phyloP scores from a whole-genome alignment of 2,797 vertebrate genomes.

The Channa striata region DNA sequence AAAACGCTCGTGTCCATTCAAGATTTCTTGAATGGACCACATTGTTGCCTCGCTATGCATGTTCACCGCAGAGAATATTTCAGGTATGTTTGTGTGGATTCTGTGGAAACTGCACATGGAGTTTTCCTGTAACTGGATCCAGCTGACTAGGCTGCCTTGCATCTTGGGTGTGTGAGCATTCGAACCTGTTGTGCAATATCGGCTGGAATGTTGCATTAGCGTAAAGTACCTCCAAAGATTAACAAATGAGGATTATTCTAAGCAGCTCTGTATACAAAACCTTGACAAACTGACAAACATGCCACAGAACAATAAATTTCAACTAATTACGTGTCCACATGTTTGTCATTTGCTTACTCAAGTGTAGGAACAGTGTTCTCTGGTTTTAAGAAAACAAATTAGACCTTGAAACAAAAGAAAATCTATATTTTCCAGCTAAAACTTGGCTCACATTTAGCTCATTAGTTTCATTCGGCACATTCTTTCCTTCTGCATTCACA shows the following conservation, averaged over 20 bases:
- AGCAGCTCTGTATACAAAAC: slow-evolving; percentile 16
- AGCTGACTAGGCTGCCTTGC: slow-evolving; percentile 42
- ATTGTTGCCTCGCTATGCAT: slow-evolving; percentile 1
- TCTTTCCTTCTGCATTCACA: neutral
- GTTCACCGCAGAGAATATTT: slow-evolving; percentile 7
- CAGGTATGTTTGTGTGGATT: slow-evolving; percentile 31
- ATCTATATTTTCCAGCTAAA: slow-evolving; percentile 9
- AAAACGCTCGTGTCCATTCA: neutral
- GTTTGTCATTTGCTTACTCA: slow-evolving; percentile 17
- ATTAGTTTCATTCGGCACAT: slow-evolving; percentile 2
- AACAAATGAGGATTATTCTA: slow-evolving; percentile 34
- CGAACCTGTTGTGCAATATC: slow-evolving; percentile 70
- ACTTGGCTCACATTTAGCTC: neutral
- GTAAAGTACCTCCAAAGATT: slow-evolving; percentile 31
- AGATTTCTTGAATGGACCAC: slow-evolving; percentile 28
- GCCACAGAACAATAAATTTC: neutral
- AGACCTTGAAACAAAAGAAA: neutral
- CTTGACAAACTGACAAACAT: slow-evolving; percentile 25
- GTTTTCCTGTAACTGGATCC: slow-evolving; percentile 65
- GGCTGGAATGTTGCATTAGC: slow-evolving; percentile 66
- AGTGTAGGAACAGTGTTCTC: neutral
- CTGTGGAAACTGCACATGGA: slow-evolving; percentile 14
- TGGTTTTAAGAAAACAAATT: slow-evolving; percentile 8
- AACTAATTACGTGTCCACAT: slow-evolving; percentile 3
- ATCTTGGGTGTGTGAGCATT: slow-evolving; percentile 59